A percentile compares a stretch with the other conserved stretches of the same genome.
Conservation (phyloP, 1,140 invertebrate species). For the Drosophila albomicans region DNA sequence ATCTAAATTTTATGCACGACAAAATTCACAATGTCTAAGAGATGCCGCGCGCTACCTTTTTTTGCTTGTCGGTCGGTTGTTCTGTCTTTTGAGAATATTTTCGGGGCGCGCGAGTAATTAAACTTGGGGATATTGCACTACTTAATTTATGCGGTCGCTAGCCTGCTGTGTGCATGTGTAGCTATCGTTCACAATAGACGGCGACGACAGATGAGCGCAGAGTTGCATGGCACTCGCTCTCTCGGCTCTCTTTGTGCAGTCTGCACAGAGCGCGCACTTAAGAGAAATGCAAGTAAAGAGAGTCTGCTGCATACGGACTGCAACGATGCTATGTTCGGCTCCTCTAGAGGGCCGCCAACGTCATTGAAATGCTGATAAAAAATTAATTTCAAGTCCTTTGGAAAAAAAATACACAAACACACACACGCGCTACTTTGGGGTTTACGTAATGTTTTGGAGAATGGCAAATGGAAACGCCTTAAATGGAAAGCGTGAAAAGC, state of each 20-base stretch:
- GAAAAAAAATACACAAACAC: neutral
- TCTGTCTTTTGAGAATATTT: neutral
- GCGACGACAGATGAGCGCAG: constrained; percentile 43
- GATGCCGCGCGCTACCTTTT: neutral
- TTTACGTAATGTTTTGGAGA: constrained; percentile 39
- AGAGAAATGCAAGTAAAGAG: constrained; percentile 17
- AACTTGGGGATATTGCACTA: constrained; percentile 31
- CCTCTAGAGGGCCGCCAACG: constrained; percentile 23
- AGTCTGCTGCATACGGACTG: constrained; percentile 21
- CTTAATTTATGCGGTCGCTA: constrained; percentile 41
- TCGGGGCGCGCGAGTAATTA: constrained; percentile 7
- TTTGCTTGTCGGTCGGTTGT: neutral
- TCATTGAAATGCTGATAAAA: constrained; percentile 39
- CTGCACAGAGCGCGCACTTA: constrained; percentile 21
- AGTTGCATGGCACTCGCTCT: constrained; percentile 32
- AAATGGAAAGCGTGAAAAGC: constrained; percentile 8
- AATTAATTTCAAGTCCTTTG: constrained; percentile 38
- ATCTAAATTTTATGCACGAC: constrained; percentile 55
- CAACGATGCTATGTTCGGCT: neutral
- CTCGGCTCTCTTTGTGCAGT: neutral
- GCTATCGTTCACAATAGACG: constrained; percentile 48
- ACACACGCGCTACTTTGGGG: neutral
- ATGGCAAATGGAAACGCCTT: neutral
- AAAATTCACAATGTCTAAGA: constrained; percentile 16
- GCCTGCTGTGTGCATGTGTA: constrained; percentile 12